Evolutionary conservation across 2,797 vertebrate genomes (phyloP).

Genomic region (Nothura maculosa): DNA sequence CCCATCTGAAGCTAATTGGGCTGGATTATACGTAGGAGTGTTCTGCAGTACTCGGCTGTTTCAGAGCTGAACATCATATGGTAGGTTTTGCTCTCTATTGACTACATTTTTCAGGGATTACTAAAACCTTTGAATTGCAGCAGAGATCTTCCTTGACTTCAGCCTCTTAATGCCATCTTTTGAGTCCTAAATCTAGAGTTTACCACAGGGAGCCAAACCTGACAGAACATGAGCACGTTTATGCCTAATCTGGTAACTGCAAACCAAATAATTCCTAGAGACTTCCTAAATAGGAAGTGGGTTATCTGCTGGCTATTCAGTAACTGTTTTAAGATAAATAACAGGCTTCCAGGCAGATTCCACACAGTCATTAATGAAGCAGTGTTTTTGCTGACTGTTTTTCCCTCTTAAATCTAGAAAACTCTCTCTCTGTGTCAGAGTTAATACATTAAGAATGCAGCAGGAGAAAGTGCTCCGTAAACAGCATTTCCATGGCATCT

Average conservation of each 20-base stretch:
- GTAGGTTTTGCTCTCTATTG: background rate
- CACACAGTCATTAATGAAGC: background rate
- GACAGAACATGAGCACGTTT: background rate
- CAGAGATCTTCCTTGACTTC: background rate
- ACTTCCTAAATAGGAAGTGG: background rate
- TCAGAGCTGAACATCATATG: background rate
- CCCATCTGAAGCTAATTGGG: background rate
- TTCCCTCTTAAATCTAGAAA: slow-evolving; percentile 12
- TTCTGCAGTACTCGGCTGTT: background rate
- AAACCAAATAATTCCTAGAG: slow-evolving; percentile 8
- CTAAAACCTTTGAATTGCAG: background rate
- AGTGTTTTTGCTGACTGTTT: slow-evolving; percentile 12
- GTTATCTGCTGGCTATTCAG: background rate
- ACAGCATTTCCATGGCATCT: slow-evolving; percentile 41
- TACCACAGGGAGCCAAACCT: background rate
- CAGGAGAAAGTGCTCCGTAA: slow-evolving; percentile 50
- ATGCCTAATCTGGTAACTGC: background rate
- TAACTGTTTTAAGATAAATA: background rate
- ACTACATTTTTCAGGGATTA: background rate
- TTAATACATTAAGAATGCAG: slow-evolving; percentile 10
- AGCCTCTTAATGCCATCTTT: background rate
- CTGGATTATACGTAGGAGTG: background rate
- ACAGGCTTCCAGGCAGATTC: background rate
- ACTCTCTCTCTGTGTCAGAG: slow-evolving; percentile 16
- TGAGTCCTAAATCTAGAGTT: background rate